Evolutionary conservation across 2,888 invertebrate genomes (phyloP).

Genomic region (Thereva unica): DNA sequence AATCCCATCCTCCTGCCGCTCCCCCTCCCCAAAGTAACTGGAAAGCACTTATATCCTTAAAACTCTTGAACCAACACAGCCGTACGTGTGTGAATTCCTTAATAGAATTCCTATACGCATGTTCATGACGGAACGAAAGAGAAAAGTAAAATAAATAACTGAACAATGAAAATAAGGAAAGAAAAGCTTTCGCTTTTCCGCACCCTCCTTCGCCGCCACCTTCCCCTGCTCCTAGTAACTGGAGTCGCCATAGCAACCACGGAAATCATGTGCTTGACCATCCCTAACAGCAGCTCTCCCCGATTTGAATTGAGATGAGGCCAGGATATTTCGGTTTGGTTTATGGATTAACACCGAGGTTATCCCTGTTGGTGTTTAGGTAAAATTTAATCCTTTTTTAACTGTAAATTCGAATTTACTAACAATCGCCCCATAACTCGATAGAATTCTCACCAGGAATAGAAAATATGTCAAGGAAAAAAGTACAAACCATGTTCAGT

Average conservation of each 20-base stretch:
- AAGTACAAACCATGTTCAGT: too few relatives aligned
- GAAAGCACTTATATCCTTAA: constrained; percentile 12
- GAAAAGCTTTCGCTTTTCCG: constrained; percentile 28
- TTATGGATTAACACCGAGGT: background rate
- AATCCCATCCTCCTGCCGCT: background rate
- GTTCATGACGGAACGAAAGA: constrained; percentile 15
- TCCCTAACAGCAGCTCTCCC: constrained; percentile 28
- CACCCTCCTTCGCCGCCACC: constrained; percentile 6
- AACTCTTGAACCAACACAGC: background rate
- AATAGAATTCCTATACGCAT: constrained; percentile 20
- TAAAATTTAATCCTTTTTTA: too few relatives aligned
- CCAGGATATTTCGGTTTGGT: background rate
- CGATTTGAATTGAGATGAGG: background rate
- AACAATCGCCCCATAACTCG: too few relatives aligned
- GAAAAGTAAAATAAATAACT: constrained; percentile 3
- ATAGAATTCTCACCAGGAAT: too few relatives aligned
- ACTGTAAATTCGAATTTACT: too few relatives aligned
- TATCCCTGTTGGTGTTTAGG: too few relatives aligned
- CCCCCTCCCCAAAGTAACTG: background rate
- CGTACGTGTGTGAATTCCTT: background rate
- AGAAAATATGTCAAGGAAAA: too few relatives aligned
- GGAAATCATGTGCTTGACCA: constrained; percentile 41
- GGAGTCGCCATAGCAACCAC: constrained; percentile 36
- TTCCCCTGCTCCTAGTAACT: background rate
- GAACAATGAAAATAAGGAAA: background rate